Percentiles rank a stretch among this genome's conserved stretches.
Conservation (phyloP, 2,113 vertebrate species). For the Rhombomys opimus region DNA sequence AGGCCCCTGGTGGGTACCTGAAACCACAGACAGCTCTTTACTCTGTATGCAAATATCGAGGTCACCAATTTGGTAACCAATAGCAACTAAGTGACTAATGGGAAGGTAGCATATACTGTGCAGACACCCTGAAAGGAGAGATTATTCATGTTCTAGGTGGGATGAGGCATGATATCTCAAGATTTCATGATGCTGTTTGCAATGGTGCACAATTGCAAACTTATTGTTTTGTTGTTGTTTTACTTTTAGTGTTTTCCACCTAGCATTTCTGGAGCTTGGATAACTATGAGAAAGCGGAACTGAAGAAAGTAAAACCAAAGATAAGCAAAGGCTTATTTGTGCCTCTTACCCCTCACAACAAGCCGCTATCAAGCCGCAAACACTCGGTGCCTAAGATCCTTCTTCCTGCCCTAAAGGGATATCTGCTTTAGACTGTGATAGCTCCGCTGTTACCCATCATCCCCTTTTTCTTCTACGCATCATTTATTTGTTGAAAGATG, state of each 20-base stretch:
- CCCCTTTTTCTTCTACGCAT: not conserved
- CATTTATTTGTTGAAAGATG: not conserved
- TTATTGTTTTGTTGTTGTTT: not conserved
- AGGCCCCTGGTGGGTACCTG: not conserved
- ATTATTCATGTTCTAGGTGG: not conserved
- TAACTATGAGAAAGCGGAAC: not conserved
- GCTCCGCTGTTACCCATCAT: not conserved
- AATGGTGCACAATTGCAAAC: not conserved
- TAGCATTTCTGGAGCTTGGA: not conserved
- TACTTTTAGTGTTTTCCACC: not conserved
- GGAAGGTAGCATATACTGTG: not conserved
- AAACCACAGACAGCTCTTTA: not conserved
- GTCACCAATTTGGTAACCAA: not conserved
- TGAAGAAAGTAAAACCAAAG: not conserved
- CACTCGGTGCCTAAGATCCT: not conserved
- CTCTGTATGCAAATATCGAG: not conserved
- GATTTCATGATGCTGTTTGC: not conserved
- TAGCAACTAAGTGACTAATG: not conserved
- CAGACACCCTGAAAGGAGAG: not conserved
- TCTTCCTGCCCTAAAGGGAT: not conserved
- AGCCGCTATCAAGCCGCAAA: not conserved
- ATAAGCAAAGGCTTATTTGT: not conserved
- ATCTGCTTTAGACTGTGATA: not conserved
- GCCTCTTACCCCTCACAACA: rapidly evolving
- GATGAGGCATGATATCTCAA: not conserved